Evolutionary conservation across 2,888 invertebrate genomes (phyloP).

Genomic region (Patella caerulea): DNA sequence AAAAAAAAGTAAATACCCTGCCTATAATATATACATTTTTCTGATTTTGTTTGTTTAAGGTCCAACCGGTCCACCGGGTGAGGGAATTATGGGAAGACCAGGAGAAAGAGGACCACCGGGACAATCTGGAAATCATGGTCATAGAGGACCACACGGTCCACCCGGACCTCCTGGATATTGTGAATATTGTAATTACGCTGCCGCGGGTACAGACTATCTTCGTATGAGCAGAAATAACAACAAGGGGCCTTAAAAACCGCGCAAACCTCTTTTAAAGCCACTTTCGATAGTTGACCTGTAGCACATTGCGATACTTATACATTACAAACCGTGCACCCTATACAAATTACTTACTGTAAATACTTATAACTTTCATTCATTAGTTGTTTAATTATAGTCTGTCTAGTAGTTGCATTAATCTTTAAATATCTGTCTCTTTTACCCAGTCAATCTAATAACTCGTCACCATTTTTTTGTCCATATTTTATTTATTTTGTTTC

Average conservation of each 20-base stretch:
- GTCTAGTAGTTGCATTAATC: too few species aligned
- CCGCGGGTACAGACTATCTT: slow-evolving; percentile 43
- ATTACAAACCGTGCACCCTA: too few species aligned
- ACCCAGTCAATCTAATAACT: too few species aligned
- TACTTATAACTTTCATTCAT: too few species aligned
- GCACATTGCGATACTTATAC: background rate
- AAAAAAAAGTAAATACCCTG: too few species aligned
- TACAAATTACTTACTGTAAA: too few species aligned
- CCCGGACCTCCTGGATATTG: slow-evolving; percentile 74
- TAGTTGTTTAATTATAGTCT: too few species aligned
- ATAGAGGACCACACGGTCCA: slow-evolving; percentile 77
- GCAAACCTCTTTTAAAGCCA: slow-evolving; percentile 6
- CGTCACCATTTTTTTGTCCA: too few species aligned
- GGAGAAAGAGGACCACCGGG: slow-evolving; percentile 77
- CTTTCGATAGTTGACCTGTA: slow-evolving; percentile 3
- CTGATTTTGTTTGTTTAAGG: slow-evolving; percentile 40
- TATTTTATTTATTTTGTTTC: background rate
- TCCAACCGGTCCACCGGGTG: slow-evolving; percentile 79
- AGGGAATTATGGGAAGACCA: slow-evolving; percentile 80
- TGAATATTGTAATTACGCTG: slow-evolving; percentile 76
- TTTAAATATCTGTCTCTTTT: too few species aligned
- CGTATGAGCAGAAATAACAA: slow-evolving; percentile 46
- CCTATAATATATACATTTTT: background rate
- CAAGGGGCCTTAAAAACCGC: slow-evolving; percentile 60
- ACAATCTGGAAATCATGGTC: slow-evolving; percentile 64